phyloP scores from a whole-genome alignment of 2,888 invertebrate genomes.

The Acronicta alni region DNA sequence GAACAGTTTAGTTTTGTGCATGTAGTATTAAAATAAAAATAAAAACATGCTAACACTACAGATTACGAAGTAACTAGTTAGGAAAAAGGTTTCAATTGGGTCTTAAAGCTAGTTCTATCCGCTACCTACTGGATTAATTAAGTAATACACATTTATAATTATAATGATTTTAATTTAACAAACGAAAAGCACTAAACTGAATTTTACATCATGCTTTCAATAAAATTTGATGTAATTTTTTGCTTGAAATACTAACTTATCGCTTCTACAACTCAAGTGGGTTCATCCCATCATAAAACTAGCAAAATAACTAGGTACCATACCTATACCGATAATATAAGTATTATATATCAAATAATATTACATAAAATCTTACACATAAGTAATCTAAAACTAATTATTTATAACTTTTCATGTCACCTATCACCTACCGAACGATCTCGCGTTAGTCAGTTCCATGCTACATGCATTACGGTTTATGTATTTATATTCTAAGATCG shows the following conservation, averaged over 20 bases:
- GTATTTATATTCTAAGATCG: constrained; percentile 7
- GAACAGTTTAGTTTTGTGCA: too few species aligned
- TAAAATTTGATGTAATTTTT: constrained; percentile 29
- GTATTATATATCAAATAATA: constrained; percentile 41
- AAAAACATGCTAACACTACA: too few species aligned
- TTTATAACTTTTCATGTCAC: constrained; percentile 38
- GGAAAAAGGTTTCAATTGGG: too few species aligned
- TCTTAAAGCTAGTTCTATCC: too few species aligned
- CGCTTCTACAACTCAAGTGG: constrained; percentile 25
- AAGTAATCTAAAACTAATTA: constrained; percentile 46
- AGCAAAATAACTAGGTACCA: constrained; percentile 45
- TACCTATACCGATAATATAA: constrained; percentile 36
- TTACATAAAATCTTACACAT: constrained; percentile 49
- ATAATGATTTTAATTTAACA: constrained; percentile 60
- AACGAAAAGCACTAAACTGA: constrained; percentile 57
- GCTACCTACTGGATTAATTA: background rate
- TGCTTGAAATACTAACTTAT: constrained; percentile 32
- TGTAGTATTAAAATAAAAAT: too few species aligned
- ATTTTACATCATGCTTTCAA: constrained; percentile 42
- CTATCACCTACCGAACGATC: constrained; percentile 43
- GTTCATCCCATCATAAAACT: constrained; percentile 32
- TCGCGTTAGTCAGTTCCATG: constrained; percentile 19
- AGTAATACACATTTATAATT: constrained; percentile 32
- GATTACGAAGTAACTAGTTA: too few species aligned
- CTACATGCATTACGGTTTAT: constrained; percentile 13